phyloP scores from a whole-genome alignment of 2,113 vertebrate species.

The Meleagris gallopavo region DNA sequence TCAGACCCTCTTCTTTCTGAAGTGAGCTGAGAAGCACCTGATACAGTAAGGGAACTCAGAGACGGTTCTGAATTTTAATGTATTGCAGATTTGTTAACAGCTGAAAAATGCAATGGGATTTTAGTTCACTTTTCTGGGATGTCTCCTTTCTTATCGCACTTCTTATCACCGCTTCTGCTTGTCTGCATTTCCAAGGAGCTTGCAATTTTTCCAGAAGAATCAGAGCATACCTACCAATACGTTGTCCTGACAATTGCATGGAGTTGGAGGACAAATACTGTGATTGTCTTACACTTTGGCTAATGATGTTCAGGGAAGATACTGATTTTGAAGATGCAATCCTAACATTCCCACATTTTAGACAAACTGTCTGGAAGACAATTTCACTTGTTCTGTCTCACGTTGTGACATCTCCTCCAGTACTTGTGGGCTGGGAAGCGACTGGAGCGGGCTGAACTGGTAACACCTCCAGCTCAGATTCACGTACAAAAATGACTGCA shows the following conservation, averaged over 20 bases:
- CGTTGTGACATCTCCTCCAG: conserved; percentile 82
- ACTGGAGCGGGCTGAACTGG: conserved; percentile 62
- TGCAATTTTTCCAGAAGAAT: not conserved
- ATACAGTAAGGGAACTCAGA: not conserved
- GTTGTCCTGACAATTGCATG: not conserved
- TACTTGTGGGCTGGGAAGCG: conserved; percentile 71
- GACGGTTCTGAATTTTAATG: not conserved
- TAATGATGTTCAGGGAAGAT: not conserved
- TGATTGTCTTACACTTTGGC: conserved; percentile 30
- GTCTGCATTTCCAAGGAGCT: not conserved
- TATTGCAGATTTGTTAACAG: not conserved
- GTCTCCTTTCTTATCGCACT: not conserved
- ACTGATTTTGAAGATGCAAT: conserved; percentile 51
- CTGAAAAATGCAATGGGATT: not conserved
- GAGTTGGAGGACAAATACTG: not conserved
- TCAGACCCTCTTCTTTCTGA: not conserved
- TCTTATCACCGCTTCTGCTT: not conserved
- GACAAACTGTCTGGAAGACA: not conserved
- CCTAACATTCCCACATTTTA: not conserved
- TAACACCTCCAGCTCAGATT: conserved; percentile 86
- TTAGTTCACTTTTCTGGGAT: not conserved
- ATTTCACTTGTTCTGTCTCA: conserved; percentile 62
- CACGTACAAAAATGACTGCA: conserved; percentile 90
- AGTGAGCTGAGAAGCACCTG: not conserved
- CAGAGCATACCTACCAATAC: not conserved